A percentile compares a stretch with the other conserved stretches of the same genome.
phyloP scores from a whole-genome alignment of 2,797 vertebrate genomes.

The Gephyroberyx darwinii region DNA sequence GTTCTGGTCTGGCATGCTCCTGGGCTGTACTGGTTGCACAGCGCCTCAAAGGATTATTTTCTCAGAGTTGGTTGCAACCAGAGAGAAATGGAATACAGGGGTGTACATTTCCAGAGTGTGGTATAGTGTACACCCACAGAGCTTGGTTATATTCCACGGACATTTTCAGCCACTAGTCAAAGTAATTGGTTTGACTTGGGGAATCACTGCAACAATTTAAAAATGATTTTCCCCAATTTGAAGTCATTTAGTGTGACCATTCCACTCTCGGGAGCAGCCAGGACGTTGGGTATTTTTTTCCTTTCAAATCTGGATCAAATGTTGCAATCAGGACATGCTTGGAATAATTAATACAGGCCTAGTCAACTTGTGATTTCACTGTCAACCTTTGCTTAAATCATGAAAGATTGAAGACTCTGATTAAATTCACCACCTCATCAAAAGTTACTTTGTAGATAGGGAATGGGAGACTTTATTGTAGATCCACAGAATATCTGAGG shows the following conservation, averaged over 20 bases:
- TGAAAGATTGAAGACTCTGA: neutral
- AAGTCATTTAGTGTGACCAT: slow-evolving; percentile 3
- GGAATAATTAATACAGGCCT: neutral
- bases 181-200: slow-evolving; percentile 36
- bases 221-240: slow-evolving; percentile 1
- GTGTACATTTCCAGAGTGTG: slow-evolving; percentile 45
- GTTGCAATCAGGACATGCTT: neutral
- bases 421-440: neutral
- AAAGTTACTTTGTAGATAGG: too few species aligned
- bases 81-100: slow-evolving; percentile 46
- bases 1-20: slow-evolving; percentile 68
- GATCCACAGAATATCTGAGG: too few species aligned
- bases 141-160: slow-evolving; percentile 25
- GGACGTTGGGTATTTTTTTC: neutral
- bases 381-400: neutral
- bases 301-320: neutral
- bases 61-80: slow-evolving; percentile 34
- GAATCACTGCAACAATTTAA: slow-evolving; percentile 24
- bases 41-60: slow-evolving; percentile 50
- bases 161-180: neutral
- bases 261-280: neutral
- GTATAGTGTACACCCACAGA: slow-evolving; percentile 27
- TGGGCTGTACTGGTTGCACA: slow-evolving; percentile 38
- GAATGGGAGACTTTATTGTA: too few species aligned
- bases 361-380: neutral